Evolutionary conservation across 2,888 invertebrate species (phyloP), one percentile per base, ranked within the genome.

Genomic region (Plebejus argus): DNA sequence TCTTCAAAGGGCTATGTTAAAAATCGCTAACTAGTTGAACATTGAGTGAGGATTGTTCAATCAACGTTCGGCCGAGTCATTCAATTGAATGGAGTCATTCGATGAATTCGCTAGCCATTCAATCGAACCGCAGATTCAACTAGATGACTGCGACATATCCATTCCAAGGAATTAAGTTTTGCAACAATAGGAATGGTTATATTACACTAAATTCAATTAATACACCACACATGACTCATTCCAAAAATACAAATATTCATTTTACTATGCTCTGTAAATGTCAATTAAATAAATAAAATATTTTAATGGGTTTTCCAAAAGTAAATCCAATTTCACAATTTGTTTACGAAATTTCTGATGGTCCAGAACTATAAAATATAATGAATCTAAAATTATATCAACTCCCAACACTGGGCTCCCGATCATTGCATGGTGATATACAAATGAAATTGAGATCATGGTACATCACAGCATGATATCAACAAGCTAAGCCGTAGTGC

Each of bases 361-460:
- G 66, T 18, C 15, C 28, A 6, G 28, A 5, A 33, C 4, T 12
- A 61, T 20, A 39, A 70, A 39, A 12, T 45, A 28, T 0, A 23
- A n/a, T 23, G 20, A 10, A 72, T 20, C 20, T 72, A 39, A 39
- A n/a, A 20, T 45, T 23, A 61, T 61, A 23, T 12, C 5, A 23
- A 45, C 53, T 53, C 23, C 15, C 18, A 28, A 28, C 2, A 66
- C 12, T 66, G 61, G 28, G 66, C 7, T 66, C 5, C 15, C 76
- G 77, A 78, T 56, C 74, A 53, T 77, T 53, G 74, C 72, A 77
- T 77, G 70, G 81, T 80, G 82, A 82, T 78, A 81, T 80, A 78
- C 79, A 76, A 79, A 80, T 82, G 81, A 83, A 79, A 76, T 79
- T 82, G 85, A 86, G 85, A 86, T 85, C 85, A 83, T 82, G 80